Conservation (phyloP, 2,797 vertebrate genomes). For the Florisuga fusca region DNA sequence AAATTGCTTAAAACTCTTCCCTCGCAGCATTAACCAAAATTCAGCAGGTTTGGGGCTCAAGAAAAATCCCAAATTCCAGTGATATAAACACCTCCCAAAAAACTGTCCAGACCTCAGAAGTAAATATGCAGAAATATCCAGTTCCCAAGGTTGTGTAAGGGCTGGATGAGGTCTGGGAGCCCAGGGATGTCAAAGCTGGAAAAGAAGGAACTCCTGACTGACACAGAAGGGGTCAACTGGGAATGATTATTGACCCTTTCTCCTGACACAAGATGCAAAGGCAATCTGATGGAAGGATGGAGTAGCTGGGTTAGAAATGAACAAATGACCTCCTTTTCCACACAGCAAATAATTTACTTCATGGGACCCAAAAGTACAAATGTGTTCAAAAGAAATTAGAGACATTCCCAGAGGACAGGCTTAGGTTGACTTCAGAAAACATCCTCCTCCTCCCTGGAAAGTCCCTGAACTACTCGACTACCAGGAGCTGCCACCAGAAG, state of each 20-base stretch:
- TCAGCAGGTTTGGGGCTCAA: neutral
- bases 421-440: neutral
- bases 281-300: neutral
- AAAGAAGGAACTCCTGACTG: too few relatives aligned
- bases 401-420: neutral
- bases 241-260: neutral
- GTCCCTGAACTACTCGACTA: neutral
- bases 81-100: neutral
- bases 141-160: neutral
- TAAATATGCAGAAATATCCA: neutral
- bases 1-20: neutral
- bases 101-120: fast-evolving
- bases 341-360: neutral
- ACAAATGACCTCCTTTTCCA: neutral
- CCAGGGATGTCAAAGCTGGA: fast-evolving
- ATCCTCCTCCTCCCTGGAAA: neutral
- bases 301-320: neutral
- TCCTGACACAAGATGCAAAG: neutral
- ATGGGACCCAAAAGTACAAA: neutral
- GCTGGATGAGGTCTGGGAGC: fast-evolving
- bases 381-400: neutral
- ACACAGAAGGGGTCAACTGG: neutral
- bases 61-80: neutral
- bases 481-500: neutral
- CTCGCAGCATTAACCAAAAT: neutral